Evolutionary conservation across 2,888 invertebrate species (phyloP), one percentile per base, ranked within the genome.

Genomic region (Eupithecia abbreviata): DNA sequence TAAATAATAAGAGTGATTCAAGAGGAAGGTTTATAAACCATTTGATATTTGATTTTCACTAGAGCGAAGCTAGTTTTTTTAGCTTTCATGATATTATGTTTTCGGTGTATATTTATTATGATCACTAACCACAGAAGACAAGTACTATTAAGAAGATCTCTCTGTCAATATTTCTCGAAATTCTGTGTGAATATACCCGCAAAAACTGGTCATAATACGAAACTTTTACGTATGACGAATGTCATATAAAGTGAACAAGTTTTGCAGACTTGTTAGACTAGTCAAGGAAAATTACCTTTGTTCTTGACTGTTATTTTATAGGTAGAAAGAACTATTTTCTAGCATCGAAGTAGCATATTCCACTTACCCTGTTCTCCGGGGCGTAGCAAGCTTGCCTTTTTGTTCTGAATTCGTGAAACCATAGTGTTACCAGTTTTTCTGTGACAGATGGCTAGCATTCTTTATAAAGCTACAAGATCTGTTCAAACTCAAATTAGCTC

Each of bases 361-460:
- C 5, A 15, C 42, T 15, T 66, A 9, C 45, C 45, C 7, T 4
- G 6, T 66, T 66, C 42, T 42, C n/a, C 51, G 41, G 47, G 66
- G 13, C 55, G 7, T 43, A n/a, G 51, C 42, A n/a, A 55, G 41
- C 15, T 71, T 65, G 18, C 42, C 58, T 74, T 70, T 74, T 74
- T 74, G n/a, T 43, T 6, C 15, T 68, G 43, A 62, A 67, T 74
- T 67, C 66, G 47, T 49, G n/a, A 49, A 49, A 45, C 62, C 30
- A 74, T 51, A n/a, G 45, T 10, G 13, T 43, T 30, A 51, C 65
- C 70, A 77, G 69, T 74, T 77, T 77, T 77, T 77, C 42, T 43
- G 12, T 2, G 51, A 58, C 74, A 74, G 74, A 43, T 73, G 73
- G 45, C 55, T 71, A 49, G 30, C 66, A 72, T 74, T 69, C 72